Conservation (phyloP, 2,113 vertebrate species). For the Silurus meridionalis region DNA sequence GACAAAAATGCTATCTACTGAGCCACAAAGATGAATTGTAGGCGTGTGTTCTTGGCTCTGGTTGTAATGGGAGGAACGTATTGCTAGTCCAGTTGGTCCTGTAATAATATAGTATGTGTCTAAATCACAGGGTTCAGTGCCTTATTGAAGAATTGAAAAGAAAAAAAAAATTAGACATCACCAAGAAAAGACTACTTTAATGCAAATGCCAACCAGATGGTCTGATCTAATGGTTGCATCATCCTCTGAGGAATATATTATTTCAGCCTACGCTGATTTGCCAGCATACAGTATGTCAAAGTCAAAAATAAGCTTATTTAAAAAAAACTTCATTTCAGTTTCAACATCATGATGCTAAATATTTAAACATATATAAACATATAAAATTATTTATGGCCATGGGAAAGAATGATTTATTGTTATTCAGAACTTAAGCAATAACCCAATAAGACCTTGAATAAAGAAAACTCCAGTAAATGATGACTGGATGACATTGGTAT, state of each 20-base stretch:
- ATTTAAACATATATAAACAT: neutral
- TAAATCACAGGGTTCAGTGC: neutral
- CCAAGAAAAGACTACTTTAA: neutral
- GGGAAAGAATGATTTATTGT: neutral
- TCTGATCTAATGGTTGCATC: slow-evolving; percentile 39
- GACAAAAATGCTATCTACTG: neutral
- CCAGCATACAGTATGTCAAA: neutral
- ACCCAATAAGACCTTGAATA: neutral
- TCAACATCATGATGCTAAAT: neutral
- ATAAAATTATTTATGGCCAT: neutral
- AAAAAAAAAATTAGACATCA: neutral
- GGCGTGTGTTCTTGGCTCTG: neutral
- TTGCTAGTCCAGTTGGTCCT: neutral
- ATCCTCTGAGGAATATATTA: slow-evolving; percentile 24
- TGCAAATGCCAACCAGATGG: neutral
- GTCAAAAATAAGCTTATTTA: neutral
- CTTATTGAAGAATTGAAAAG: neutral
- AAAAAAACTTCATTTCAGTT: too few species aligned
- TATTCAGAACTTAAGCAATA: neutral
- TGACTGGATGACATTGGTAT: neutral
- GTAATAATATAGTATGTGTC: neutral
- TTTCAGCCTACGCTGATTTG: slow-evolving; percentile 29
- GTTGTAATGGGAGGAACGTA: neutral
- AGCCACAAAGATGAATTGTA: neutral
- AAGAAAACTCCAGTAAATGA: neutral